Evolutionary conservation across 2,797 vertebrate species (phyloP).

Genomic region (Buceros bicornis): DNA sequence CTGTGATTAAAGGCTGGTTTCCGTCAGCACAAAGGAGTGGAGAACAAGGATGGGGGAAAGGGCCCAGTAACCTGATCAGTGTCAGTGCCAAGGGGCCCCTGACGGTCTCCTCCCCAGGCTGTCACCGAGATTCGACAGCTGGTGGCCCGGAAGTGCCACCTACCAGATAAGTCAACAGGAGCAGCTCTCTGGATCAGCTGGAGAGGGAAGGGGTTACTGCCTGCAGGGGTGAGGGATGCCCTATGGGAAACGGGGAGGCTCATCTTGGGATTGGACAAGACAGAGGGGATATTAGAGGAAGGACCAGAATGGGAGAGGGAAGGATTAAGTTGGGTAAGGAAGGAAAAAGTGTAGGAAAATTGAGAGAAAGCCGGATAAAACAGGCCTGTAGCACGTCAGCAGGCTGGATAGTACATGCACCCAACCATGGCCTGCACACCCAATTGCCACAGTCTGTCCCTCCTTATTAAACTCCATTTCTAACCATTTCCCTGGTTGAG

Average conservation of each 20-base stretch:
- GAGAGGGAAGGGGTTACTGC: fast-evolving
- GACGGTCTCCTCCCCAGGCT: fast-evolving
- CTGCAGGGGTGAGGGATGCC: too few species aligned
- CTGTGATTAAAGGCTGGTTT: too few species aligned
- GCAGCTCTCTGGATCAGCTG: neutral
- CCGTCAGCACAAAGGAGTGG: fast-evolving
- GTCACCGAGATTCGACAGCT: fast-evolving
- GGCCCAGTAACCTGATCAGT: fast-evolving
- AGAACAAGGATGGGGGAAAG: too few species aligned
- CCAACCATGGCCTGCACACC: too few species aligned
- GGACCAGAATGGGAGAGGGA: neutral
- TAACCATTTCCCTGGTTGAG: neutral
- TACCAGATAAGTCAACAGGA: fast-evolving
- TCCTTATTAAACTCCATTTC: neutral
- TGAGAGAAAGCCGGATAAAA: neutral
- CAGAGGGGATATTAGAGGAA: neutral
- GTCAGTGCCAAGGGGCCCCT: fast-evolving
- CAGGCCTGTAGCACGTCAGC: neutral
- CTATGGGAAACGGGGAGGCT: fast-evolving
- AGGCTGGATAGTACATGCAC: too few species aligned
- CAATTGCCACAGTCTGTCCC: fast-evolving
- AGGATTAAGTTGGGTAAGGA: neutral
- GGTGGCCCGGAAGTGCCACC: neutral
- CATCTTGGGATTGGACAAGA: neutral
- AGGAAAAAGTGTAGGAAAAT: neutral